phyloP scores from a whole-genome alignment of 2,888 invertebrate species.

The Sarcophaga variegata region DNA sequence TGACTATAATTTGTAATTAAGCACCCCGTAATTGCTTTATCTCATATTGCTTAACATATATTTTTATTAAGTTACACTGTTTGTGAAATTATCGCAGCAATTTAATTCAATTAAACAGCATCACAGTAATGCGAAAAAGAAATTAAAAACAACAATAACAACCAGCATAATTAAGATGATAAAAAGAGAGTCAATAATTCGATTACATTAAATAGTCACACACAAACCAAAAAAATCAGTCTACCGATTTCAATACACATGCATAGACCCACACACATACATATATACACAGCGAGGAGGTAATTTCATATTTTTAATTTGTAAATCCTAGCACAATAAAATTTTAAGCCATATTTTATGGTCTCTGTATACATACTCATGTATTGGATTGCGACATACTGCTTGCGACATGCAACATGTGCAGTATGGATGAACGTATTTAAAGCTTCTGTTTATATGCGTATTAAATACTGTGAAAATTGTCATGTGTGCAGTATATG shows the following conservation, averaged over 20 bases:
- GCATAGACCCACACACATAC: background rate
- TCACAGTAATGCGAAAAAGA: slow-evolving; percentile 24
- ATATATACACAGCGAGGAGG: too few relatives aligned
- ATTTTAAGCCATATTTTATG: slow-evolving; percentile 18
- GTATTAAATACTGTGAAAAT: slow-evolving; percentile 38
- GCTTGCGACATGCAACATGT: slow-evolving; percentile 12
- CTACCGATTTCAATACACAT: background rate
- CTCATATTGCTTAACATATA: background rate
- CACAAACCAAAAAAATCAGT: slow-evolving; percentile 6
- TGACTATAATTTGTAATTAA: background rate
- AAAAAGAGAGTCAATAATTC: slow-evolving; percentile 40
- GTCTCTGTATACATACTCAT: background rate
- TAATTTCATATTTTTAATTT: background rate
- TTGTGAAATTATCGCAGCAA: slow-evolving; percentile 4
- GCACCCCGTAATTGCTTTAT: slow-evolving; percentile 11
- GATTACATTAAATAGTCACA: slow-evolving; percentile 41
- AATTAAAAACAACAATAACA: slow-evolving; percentile 5
- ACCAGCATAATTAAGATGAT: slow-evolving; percentile 42
- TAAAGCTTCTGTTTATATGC: slow-evolving; percentile 5
- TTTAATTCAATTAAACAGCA: slow-evolving; percentile 28
- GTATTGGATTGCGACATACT: background rate
- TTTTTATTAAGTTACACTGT: slow-evolving; percentile 20
- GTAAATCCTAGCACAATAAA: background rate
- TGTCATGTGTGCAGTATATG: slow-evolving; percentile 27
- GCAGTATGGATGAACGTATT: background rate